Evolutionary conservation across 2,113 vertebrate genomes (phyloP).

Genomic region (Atherinomorus stipes): DNA sequence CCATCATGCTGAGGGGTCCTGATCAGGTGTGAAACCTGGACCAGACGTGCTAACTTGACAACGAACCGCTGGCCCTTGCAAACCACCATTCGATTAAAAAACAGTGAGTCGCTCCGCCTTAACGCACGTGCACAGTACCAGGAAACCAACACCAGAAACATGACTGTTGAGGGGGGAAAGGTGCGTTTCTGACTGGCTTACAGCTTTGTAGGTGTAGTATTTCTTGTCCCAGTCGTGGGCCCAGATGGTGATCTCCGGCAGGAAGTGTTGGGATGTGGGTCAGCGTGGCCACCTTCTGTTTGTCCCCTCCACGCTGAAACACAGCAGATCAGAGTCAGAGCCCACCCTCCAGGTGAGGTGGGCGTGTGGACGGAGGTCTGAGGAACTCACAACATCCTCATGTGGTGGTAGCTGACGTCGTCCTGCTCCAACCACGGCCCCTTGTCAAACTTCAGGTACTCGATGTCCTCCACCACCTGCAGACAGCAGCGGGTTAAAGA

Average conservation of each 20-base stretch:
- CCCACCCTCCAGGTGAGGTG: neutral
- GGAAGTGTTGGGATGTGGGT: conserved; percentile 80
- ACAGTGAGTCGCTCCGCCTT: too few species aligned
- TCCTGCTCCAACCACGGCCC: conserved; percentile 90
- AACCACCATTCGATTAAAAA: too few species aligned
- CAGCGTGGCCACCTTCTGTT: conserved; percentile 76
- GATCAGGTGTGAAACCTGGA: too few species aligned
- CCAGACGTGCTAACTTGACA: too few species aligned
- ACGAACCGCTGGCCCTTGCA: too few species aligned
- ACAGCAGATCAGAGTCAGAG: neutral
- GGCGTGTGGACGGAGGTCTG: neutral
- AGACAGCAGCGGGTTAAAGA: neutral
- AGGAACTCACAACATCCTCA: conserved; percentile 89
- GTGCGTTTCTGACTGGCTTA: too few species aligned
- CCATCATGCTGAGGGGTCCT: too few species aligned
- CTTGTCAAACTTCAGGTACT: conserved; percentile 88
- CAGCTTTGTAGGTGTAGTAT: conserved; percentile 80
- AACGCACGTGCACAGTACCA: too few species aligned
- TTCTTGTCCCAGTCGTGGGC: conserved; percentile 80
- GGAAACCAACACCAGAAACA: too few species aligned
- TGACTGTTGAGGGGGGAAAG: too few species aligned
- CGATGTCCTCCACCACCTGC: conserved; percentile 87
- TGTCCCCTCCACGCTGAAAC: conserved; percentile 87
- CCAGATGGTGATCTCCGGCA: conserved; percentile 91
- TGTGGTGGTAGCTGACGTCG: conserved; percentile 83